These are phyloP conservation scores for honey bee (Apis mellifera) DNA, from an alignment of 1,140 invertebrate genomes.

Conservation along the genomic window Amel_HAv3.1 CM009937.2:3224001-3224500, in stretches of 20 bases:
- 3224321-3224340: not conserved
- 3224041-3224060: not conserved
- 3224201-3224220: too few species aligned
- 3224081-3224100: too few species aligned
- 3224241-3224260: slow-evolving; percentile 6
- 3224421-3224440: slow-evolving; percentile 34
- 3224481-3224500: slow-evolving; percentile 51
- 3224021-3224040: too few species aligned
- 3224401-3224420: slow-evolving; percentile 19
- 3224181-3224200: slow-evolving; percentile 15
- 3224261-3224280: too few species aligned
- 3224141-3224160: not conserved
- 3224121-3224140: not conserved
- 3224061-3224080: not conserved
- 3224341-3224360: not conserved
- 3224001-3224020: too few species aligned
- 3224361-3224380: slow-evolving; percentile 36
- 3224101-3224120: not conserved
- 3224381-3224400: slow-evolving; percentile 25
- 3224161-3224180: not conserved
- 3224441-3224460: slow-evolving; percentile 25
- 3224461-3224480: slow-evolving; percentile 59
- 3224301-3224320: not conserved
- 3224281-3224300: not conserved
- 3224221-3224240: not conserved